Conservation (phyloP, 2,113 vertebrate genomes). For the Actenoides lindsayi region DNA sequence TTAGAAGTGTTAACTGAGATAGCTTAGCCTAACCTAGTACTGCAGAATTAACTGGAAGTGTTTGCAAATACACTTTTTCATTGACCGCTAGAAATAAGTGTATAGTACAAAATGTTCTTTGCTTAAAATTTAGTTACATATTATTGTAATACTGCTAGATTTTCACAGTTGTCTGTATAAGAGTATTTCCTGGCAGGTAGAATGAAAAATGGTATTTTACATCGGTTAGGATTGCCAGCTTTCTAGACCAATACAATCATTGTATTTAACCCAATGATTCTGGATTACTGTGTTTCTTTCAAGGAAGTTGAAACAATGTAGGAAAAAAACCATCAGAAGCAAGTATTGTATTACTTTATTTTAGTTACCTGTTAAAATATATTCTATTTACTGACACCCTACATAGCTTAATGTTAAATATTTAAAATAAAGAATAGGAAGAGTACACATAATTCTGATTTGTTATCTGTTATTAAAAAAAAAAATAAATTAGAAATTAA, state of each 20-base stretch:
- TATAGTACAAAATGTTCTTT: not conserved
- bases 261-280: not conserved
- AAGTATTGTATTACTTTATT: not conserved
- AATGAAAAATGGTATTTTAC: not conserved
- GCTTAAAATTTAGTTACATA: not conserved
- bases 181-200: not conserved
- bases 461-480: not conserved
- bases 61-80: not conserved
- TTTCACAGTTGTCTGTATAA: not conserved
- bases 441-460: not conserved
- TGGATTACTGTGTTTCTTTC: not conserved
- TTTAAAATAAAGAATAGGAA: not conserved
- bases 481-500: not conserved
- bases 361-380: not conserved
- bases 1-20: not conserved
- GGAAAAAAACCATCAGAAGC: not conserved
- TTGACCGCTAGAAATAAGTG: not conserved
- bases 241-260: not conserved
- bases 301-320: not conserved
- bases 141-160: not conserved
- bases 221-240: not conserved
- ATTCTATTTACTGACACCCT: not conserved
- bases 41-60: not conserved
- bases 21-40: not conserved
- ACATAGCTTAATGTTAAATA: not conserved